A percentile compares a stretch with the other conserved stretches of the same genome.
phyloP scores from a whole-genome alignment of 2,113 vertebrate species.

The Pholis gunnellus region DNA sequence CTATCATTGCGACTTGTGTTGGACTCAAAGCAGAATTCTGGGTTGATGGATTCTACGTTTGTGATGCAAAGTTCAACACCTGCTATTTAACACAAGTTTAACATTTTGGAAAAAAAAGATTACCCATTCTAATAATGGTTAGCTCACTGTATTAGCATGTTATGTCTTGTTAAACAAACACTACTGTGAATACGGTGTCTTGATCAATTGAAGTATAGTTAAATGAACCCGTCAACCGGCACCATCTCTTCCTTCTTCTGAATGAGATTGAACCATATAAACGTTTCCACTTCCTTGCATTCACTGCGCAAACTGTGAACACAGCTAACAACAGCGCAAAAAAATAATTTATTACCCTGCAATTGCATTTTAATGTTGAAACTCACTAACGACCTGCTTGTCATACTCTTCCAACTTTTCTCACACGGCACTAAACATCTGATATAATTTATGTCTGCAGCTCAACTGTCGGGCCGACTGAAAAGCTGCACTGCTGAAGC shows the following conservation, averaged over 20 bases:
- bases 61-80: neutral
- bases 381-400: neutral
- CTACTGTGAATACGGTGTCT: too few species aligned
- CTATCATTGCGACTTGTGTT: neutral
- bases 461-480: neutral
- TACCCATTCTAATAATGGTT: too few species aligned
- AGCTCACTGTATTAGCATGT: too few species aligned
- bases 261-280: neutral
- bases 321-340: neutral
- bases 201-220: neutral
- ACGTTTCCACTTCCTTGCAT: neutral
- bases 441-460: constrained; percentile 34
- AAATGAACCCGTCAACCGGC: neutral
- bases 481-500: neutral
- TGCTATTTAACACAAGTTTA: neutral
- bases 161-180: neutral
- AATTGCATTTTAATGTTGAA: neutral
- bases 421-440: constrained; percentile 11
- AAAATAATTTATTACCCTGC: neutral
- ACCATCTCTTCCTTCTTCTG: neutral
- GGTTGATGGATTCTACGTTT: neutral
- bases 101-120: neutral
- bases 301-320: neutral
- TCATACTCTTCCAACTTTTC: neutral
- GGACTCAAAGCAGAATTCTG: neutral